A percentile compares a stretch with the other conserved stretches of the same genome.
Conservation (phyloP, 2,888 invertebrate genomes). For the Subacronicta megacephala region DNA sequence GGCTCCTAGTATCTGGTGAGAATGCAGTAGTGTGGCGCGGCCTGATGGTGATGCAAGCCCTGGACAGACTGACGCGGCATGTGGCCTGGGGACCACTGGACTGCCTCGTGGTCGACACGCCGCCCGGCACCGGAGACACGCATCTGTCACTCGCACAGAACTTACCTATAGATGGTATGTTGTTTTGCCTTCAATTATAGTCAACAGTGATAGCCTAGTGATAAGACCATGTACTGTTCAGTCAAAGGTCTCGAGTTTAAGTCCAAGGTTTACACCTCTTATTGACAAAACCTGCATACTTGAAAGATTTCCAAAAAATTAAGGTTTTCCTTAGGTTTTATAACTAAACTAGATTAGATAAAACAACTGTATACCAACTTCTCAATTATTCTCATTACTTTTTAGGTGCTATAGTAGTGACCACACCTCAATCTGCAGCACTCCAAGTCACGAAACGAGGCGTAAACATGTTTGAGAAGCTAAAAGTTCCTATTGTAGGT, state of each 20-base stretch:
- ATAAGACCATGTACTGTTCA: too few species aligned
- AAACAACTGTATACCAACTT: too few species aligned
- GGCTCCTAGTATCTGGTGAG: constrained; percentile 95
- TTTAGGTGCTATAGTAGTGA: constrained; percentile 95
- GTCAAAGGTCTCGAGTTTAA: too few species aligned
- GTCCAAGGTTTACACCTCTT: too few species aligned
- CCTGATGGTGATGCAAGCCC: constrained; percentile 98
- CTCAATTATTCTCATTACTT: constrained; percentile 28
- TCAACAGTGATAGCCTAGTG: too few species aligned
- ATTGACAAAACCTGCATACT: too few species aligned
- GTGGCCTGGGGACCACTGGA: constrained; percentile 97
- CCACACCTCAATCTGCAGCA: constrained; percentile 97
- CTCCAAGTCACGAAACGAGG: constrained; percentile 96
- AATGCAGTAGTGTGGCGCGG: constrained; percentile 98
- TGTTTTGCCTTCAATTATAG: not conserved
- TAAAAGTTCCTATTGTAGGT: constrained; percentile 95
- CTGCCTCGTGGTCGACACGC: constrained; percentile 97
- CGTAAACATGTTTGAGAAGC: constrained; percentile 95
- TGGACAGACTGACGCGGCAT: constrained; percentile 95
- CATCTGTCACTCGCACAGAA: constrained; percentile 97
- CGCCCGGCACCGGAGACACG: constrained; percentile 99
- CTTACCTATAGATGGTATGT: constrained; percentile 93
- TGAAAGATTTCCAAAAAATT: too few species aligned
- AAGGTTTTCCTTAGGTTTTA: too few species aligned
- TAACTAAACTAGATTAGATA: too few species aligned